Base-by-base conservation (phyloP, 2,797 vertebrate species). In the Pelochelys cantorii region DNA sequence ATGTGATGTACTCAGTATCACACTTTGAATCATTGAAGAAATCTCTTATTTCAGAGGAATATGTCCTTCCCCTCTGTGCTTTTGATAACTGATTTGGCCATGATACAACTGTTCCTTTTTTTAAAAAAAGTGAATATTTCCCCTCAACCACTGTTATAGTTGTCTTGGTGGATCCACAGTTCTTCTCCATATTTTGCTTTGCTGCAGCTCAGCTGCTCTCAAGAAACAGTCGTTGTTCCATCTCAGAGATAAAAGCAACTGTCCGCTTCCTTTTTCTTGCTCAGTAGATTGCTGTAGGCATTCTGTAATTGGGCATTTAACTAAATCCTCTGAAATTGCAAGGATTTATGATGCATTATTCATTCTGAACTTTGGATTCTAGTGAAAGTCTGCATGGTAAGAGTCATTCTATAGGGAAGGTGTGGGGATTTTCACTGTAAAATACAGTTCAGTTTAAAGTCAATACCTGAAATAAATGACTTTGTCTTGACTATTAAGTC, bases 381-480 rank as follows among this genome's bases (percentile, higher is more conserved):
- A 74, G 79, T 78, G 82, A 81, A 1, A 80, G 29, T 54, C n/a
- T 12, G 7, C 59, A 90, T 83, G 65, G 48, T 23, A 75, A 48
- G 74, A 14, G 42, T 1, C 54, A 23, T 80, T 91, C 79, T 87
- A 3, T 90, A 85, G 83, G n/a, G 48, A 20, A 91, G 87, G 56
- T n/a, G 37, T 3, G 48, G 82, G 37, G 60, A 94, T 87, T 79
- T 92, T n/a, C 86, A 29, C 23, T 83, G 55, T 90, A 84, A 95
- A 88, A 82, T 57, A 53, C 79, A 53, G 11, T 71, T 88, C 10
- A 5, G 62, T 53, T 85, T 91, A 71, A 92, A 82, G 88, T 92
- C 74, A 90, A 31, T 85, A 78, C 56, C 52, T 90, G 79, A 81
- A 89, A 60, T 37, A 34, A 90, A 60, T 9, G 83, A 74, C 88